A percentile compares a stretch with the other conserved stretches of the same genome.
Conservation (phyloP, 2,113 vertebrate species). For the Tupaia chinensis region DNA sequence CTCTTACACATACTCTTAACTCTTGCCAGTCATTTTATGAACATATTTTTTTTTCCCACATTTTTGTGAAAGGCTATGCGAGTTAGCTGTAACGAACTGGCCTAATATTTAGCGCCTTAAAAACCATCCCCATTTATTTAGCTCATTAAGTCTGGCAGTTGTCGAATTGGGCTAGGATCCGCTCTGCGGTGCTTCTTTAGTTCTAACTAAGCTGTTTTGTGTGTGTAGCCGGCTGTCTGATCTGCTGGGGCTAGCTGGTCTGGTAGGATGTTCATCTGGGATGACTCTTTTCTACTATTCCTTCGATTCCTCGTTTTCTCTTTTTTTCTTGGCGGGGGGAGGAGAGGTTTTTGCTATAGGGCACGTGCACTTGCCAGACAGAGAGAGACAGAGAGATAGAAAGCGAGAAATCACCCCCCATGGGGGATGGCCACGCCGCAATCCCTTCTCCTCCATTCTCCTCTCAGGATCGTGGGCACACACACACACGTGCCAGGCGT, state of each 20-base stretch:
- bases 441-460: too few relatives aligned
- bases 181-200: background rate
- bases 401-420: too few relatives aligned
- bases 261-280: background rate
- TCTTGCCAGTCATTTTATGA: background rate
- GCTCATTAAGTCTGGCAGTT: constrained; percentile 14
- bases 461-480: too few relatives aligned
- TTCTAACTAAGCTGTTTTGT: background rate
- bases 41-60: background rate
- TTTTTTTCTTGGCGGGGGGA: too few relatives aligned
- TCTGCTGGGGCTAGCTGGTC: background rate
- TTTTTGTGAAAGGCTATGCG: background rate
- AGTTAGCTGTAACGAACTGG: background rate
- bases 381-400: too few relatives aligned
- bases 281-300: background rate
- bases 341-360: too few relatives aligned
- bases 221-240: background rate
- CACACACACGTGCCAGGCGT: too few relatives aligned
- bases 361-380: too few relatives aligned
- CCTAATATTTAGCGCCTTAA: background rate
- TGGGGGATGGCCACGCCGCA: too few relatives aligned
- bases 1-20: background rate
- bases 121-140: constrained; percentile 7
- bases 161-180: background rate
- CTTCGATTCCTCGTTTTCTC: background rate